Conservation (phyloP, 2,797 vertebrate genomes). For the Tolypeutes matacus region DNA sequence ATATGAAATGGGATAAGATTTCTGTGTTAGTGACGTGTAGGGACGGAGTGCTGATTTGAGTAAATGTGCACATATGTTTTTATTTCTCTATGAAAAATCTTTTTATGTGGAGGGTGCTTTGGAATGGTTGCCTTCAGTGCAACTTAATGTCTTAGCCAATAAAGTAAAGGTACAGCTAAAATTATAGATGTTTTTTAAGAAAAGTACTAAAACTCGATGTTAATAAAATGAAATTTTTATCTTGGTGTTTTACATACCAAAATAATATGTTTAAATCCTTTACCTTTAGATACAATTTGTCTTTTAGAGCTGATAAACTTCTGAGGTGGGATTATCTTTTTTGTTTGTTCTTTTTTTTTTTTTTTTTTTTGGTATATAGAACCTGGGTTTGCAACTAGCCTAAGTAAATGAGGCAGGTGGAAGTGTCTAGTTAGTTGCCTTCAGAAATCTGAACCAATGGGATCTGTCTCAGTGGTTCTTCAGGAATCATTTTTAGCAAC, state of each 20-base stretch:
- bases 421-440: neutral
- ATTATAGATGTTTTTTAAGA: conserved; percentile 37
- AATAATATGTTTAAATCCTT: conserved; percentile 3
- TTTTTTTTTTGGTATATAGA: neutral
- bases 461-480: neutral
- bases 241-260: neutral
- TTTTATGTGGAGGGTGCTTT: conserved; percentile 16
- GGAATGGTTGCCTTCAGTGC: neutral
- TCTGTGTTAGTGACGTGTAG: neutral
- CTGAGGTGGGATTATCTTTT: neutral
- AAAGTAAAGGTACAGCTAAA: conserved; percentile 17
- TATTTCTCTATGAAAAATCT: neutral
- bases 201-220: neutral
- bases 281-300: neutral
- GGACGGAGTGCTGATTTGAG: neutral
- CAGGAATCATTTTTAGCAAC: conserved; percentile 34
- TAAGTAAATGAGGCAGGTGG: neutral
- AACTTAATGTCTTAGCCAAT: neutral
- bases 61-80: neutral
- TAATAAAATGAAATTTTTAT: conserved; percentile 58
- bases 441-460: neutral
- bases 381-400: neutral
- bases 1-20: neutral
- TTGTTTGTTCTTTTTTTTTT: no score
- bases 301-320: neutral